Evolutionary conservation across 2,888 invertebrate species (phyloP), one percentile per base, ranked within the genome.

Genomic region (Smittia sp.): DNA sequence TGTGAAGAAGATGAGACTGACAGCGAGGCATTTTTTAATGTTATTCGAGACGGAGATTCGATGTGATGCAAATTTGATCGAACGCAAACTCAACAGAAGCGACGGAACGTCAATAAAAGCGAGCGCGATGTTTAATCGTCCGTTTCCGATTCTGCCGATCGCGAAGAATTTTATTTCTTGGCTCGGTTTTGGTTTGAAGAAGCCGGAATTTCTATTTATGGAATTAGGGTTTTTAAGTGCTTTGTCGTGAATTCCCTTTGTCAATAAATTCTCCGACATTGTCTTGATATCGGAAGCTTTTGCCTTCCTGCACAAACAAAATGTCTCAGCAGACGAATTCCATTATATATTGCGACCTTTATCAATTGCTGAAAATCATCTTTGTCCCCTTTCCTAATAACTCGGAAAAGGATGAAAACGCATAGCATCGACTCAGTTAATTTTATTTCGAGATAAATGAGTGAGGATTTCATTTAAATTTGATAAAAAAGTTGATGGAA

Each of bases 51-150:
- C 18, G 22, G 22, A 58, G 58, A 58, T 20, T 46, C 58, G 22
- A 58, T 13, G 58, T 58, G 58, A 58, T 58, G 58, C 58, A 58
- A 58, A 58, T 58, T 58, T 58, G n/a, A 58, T 58, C 7, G 58
- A 58, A 58, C 4, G 9, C 32, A 32, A 32, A 9, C 20, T 54
- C 15, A 54, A 1, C 54, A 20, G 54, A 18, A 15, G 52, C 52
- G 13, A 46, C 18, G 20, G 54, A 9, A 20, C 15, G 15, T 18
- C 52, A 46, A 46, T 32, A 32, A 46, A 46, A 13, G 4, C n/a
- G 13, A 54, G 54, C 54, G 54, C 7, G 20, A 32, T 6, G 9
- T 32, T 32, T 32, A 32, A 32, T 32, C 32, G 32, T 9, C 32
- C 32, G 32, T 6, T 6, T 6, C 32, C 32, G 46, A 3, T n/a